Evolutionary conservation across 2,797 vertebrate species (phyloP).

Genomic region (Pampus argenteus): DNA sequence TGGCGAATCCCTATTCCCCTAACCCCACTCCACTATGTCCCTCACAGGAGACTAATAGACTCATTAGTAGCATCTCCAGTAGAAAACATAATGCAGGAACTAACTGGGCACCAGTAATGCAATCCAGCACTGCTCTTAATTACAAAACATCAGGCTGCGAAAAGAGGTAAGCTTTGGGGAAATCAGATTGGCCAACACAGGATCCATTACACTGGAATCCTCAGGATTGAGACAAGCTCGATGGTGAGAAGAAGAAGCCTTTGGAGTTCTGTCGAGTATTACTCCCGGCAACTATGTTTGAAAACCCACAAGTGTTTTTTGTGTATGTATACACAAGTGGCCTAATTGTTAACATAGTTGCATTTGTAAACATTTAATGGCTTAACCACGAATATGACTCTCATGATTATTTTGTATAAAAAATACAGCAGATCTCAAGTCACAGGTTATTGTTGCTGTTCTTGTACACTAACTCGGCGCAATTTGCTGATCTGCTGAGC

Average conservation of each 20-base stretch:
- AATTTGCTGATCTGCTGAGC: too few species aligned
- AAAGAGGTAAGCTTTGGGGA: constrained; percentile 76
- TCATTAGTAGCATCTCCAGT: constrained; percentile 77
- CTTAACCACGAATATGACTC: background rate
- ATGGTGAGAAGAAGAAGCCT: constrained; percentile 37
- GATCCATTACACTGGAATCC: constrained; percentile 57
- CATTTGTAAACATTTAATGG: background rate
- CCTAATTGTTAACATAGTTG: background rate
- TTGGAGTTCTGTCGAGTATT: constrained; percentile 10
- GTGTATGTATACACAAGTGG: background rate
- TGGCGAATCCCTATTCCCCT: constrained; percentile 58
- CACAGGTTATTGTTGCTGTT: background rate
- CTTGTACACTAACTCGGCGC: too few species aligned
- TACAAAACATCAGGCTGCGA: constrained; percentile 77
- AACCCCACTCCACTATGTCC: constrained; percentile 39
- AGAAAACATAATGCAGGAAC: constrained; percentile 77
- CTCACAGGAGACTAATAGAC: constrained; percentile 81
- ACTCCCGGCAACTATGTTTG: constrained; percentile 14
- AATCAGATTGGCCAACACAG: constrained; percentile 61
- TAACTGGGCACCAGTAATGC: constrained; percentile 69
- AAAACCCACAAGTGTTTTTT: constrained; percentile 9
- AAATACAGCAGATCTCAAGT: background rate
- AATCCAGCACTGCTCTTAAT: constrained; percentile 76
- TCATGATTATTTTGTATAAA: background rate
- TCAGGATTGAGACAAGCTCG: constrained; percentile 54